phyloP scores from a whole-genome alignment of 1,140 invertebrate genomes.

The Zaprionus davidi region DNA sequence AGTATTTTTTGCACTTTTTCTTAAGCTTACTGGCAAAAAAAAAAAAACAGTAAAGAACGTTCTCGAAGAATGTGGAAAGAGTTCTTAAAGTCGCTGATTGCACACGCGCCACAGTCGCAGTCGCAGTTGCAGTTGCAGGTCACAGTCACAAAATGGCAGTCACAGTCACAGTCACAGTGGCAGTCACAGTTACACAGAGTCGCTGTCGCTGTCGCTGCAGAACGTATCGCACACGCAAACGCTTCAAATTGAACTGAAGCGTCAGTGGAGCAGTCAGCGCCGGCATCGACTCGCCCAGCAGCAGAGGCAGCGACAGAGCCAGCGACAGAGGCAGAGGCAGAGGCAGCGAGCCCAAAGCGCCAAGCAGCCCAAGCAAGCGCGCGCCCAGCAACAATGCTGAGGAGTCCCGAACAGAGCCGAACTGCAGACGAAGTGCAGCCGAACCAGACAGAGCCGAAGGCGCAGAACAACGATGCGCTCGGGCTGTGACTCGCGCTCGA shows the following conservation, averaged over 20 bases:
- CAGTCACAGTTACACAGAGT: conserved; percentile 20
- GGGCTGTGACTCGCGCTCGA: conserved; percentile 2
- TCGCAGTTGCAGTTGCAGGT: conserved; percentile 24
- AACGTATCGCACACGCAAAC: conserved; percentile 80
- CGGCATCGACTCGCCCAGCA: conserved; percentile 55
- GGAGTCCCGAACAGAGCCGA: background rate
- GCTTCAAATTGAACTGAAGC: conserved; percentile 74
- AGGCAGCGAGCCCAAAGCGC: conserved; percentile 29
- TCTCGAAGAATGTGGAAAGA: conserved; percentile 6
- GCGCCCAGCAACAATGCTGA: conserved; percentile 13
- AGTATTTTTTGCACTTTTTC: conserved; percentile 5
- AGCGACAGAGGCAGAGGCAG: conserved; percentile 18
- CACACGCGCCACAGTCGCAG: conserved; percentile 46
- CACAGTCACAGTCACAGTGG: conserved; percentile 10
- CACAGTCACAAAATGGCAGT: conserved; percentile 21
- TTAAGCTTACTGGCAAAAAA: conserved; percentile 45
- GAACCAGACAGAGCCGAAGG: conserved; percentile 15
- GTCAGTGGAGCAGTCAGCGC: conserved; percentile 38
- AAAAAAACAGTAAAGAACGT: conserved; percentile 25
- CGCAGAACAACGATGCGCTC: background rate
- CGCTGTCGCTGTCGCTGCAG: conserved; percentile 26
- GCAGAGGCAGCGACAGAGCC: conserved; percentile 20
- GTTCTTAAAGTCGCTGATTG: conserved; percentile 19
- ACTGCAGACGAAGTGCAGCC: background rate
- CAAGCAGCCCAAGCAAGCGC: conserved; percentile 30